Base-by-base conservation (phyloP, 30 jellyfish, hydroid and myxozoan genomes). In the Clytia hemisphaerica region DNA sequence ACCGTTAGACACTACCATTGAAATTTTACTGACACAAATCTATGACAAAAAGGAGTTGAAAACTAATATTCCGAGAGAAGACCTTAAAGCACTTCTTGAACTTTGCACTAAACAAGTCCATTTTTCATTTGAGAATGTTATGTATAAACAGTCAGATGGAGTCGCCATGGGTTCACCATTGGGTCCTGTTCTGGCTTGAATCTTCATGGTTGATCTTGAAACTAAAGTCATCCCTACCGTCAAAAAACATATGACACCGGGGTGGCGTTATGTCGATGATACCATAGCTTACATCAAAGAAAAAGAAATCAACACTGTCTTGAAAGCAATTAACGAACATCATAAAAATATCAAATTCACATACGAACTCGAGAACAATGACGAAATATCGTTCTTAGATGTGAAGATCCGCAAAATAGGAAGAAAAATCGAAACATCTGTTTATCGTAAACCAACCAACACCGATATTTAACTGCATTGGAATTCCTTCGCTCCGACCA, bases 131-230 rank as follows among this genome's bases (percentile, higher is more conserved):
- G 55, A 67, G 44, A 28, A 35, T 47, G 27, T 0, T 45, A 28
- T 1, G 0, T 40, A 67, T 2, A 33, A 25, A 42, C 75, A 67
- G 26, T 26, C 47, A 1, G 61, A 67, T 46, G 80, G 80, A 22
- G 66, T 51, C 16, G 66, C 66, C 66, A 51, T 51, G 66, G 28
- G 66, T 51, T 51, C 66, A 24, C 66, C 80, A 42, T 25, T 67
- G 80, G 80, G 75, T 22, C 80, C 80, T 24, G 55, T 46, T 30
- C 54, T 67, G 30, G 63, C 73, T 19, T n/a, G 30, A 10, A 12
- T 53, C 28, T 53, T 42, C n/a, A 42, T 42, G 53, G 53, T 42
- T 42, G 53, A 42, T 12, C n/a, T 42, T 42, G 53, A 42, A n/a
- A 42, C 12, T 9, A 12, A 42, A 42, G n/a, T 42, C n/a, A 42